Evolutionary conservation across 2,888 invertebrate species (phyloP).

Genomic region (Taenaris catops): DNA sequence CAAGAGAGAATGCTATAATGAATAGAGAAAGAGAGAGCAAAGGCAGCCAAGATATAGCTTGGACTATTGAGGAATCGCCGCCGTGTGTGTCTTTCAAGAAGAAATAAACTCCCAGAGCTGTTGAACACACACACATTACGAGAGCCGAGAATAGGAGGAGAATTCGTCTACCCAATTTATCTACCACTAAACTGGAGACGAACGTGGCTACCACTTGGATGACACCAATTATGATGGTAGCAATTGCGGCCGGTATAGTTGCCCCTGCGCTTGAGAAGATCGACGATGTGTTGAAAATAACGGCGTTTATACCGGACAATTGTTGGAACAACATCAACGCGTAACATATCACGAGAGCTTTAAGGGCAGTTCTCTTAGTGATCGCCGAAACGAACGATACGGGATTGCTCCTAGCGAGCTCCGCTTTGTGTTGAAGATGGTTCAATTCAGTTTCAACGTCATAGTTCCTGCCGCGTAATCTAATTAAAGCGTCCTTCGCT

Average conservation of each 20-base stretch:
- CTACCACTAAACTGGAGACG: slow-evolving; percentile 87
- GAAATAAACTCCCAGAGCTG: slow-evolving; percentile 87
- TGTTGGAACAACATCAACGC: slow-evolving; percentile 95
- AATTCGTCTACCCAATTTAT: slow-evolving; percentile 88
- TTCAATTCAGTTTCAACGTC: slow-evolving; percentile 83
- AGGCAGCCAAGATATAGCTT: slow-evolving; percentile 85
- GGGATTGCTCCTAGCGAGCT: slow-evolving; percentile 70
- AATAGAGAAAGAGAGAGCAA: slow-evolving; percentile 86
- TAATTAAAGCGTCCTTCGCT: slow-evolving; percentile 84
- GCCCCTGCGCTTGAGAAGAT: slow-evolving; percentile 87
- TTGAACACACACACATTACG: slow-evolving; percentile 84
- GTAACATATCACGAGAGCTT: slow-evolving; percentile 85
- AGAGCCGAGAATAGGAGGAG: slow-evolving; percentile 85
- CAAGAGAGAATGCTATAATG: slow-evolving; percentile 89
- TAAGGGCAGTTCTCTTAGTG: slow-evolving; percentile 81
- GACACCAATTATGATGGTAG: slow-evolving; percentile 90
- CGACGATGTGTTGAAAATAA: slow-evolving; percentile 87
- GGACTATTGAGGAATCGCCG: slow-evolving; percentile 49
- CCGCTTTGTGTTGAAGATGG: slow-evolving; percentile 77
- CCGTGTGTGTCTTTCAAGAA: slow-evolving; percentile 58
- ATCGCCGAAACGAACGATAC: slow-evolving; percentile 79
- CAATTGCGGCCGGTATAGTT: slow-evolving; percentile 74
- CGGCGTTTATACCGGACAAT: slow-evolving; percentile 90
- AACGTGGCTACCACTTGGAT: slow-evolving; percentile 90
- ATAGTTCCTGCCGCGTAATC: slow-evolving; percentile 86